Percentiles rank a stretch among this genome's conserved stretches.
These are phyloP conservation scores for Mus minutoides DNA, from an alignment of 2,797 vertebrate species.

Conservation along the genomic window DNA sequence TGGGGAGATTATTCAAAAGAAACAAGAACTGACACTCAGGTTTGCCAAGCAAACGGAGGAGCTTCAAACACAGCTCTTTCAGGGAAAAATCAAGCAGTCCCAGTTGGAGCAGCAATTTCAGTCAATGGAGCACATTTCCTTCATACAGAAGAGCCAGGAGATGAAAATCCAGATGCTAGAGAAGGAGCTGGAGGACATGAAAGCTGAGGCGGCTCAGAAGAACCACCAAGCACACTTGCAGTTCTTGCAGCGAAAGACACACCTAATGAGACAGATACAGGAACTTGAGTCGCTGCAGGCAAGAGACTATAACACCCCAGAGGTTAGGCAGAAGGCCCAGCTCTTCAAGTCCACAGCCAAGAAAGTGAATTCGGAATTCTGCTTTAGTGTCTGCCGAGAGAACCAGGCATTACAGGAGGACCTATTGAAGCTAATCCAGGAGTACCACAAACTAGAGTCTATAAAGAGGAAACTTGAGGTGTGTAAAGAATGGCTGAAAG, in stretches of 20 bases:
- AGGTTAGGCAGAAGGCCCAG: slow-evolving; percentile 25
- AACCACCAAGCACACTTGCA: slow-evolving; percentile 13
- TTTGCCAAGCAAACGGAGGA: slow-evolving; percentile 64
- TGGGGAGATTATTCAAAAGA: slow-evolving; percentile 70
- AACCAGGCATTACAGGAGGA: slow-evolving; percentile 78
- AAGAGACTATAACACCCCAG: slow-evolving; percentile 46
- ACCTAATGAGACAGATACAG: slow-evolving; percentile 69
- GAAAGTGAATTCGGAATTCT: slow-evolving; percentile 66
- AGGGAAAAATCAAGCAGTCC: slow-evolving; percentile 76
- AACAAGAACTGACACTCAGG: slow-evolving; percentile 51
- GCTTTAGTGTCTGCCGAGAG: slow-evolving; percentile 68
- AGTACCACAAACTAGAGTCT: slow-evolving; percentile 62
- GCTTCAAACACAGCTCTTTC: slow-evolving; percentile 79
- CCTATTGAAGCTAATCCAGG: slow-evolving; percentile 68
- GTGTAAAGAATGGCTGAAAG: slow-evolving; percentile 74
- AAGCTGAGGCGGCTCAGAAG: slow-evolving; percentile 17
- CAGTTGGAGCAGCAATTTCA: slow-evolving; percentile 79
- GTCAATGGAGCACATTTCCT: slow-evolving; percentile 78
- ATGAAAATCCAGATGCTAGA: slow-evolving; percentile 66
- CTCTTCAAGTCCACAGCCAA: slow-evolving; percentile 66
- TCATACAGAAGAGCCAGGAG: slow-evolving; percentile 79
- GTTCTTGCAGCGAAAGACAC: slow-evolving; percentile 78
- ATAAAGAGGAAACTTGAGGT: slow-evolving; percentile 73
- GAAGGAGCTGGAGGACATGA: slow-evolving; percentile 47
- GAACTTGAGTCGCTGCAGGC: neutral